Conservation (phyloP, 2,113 vertebrate genomes). For the Nannobrachium achirus region DNA sequence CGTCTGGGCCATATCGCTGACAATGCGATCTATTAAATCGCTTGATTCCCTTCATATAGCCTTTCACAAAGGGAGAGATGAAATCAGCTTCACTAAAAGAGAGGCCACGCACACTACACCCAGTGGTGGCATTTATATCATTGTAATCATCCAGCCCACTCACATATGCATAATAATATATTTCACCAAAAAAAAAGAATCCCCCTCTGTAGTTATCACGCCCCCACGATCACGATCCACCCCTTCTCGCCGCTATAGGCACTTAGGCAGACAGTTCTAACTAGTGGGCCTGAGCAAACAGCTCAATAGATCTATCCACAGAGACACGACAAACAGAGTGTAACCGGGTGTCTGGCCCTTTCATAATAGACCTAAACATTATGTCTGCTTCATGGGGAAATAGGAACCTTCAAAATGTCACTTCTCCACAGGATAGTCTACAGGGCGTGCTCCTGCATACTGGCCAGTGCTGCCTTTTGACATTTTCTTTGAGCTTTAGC, state of each 20-base stretch:
- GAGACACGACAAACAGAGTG: neutral
- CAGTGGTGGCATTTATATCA: conserved; percentile 58
- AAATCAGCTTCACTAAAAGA: conserved; percentile 37
- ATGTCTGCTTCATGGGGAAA: conserved; percentile 12
- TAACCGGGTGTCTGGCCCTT: neutral
- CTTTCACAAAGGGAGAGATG: conserved; percentile 21
- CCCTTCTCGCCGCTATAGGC: conserved; percentile 32
- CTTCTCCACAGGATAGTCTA: neutral
- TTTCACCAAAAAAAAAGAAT: conserved; percentile 36
- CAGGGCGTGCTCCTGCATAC: neutral
- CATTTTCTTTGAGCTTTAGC: too few relatives aligned
- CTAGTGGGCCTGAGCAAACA: conserved; percentile 33
- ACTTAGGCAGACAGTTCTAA: conserved; percentile 8
- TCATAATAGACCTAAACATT: conserved; percentile 14
- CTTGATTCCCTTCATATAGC: conserved; percentile 21
- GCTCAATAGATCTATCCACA: conserved; percentile 10
- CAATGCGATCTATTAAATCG: conserved; percentile 51
- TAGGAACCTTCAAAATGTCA: neutral
- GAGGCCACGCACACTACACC: conserved; percentile 39
- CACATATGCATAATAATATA: conserved; percentile 59
- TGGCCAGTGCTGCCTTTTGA: neutral
- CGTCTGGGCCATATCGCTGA: conserved; percentile 27
- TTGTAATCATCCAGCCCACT: conserved; percentile 68
- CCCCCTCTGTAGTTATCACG: conserved; percentile 38
- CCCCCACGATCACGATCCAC: conserved; percentile 29